Evolutionary conservation across 2,113 vertebrate genomes (phyloP).

Genomic region (Arothron firmamentum): DNA sequence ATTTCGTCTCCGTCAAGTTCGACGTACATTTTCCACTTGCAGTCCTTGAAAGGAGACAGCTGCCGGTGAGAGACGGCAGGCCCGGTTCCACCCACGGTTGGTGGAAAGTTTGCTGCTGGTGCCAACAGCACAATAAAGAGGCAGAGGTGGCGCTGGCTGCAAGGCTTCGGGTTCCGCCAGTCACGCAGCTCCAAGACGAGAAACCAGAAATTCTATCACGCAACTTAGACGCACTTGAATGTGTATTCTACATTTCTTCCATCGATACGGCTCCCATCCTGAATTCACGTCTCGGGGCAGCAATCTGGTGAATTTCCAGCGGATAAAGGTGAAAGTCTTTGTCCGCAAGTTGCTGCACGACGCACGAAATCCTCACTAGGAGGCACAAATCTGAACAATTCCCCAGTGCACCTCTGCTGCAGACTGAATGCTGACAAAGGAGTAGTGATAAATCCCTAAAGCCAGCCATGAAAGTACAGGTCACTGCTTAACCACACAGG

Average conservation of each 20-base stretch:
- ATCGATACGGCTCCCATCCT: background rate
- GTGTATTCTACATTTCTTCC: background rate
- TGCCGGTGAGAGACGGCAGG: slow-evolving; percentile 19
- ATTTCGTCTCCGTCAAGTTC: slow-evolving; percentile 96
- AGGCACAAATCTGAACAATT: slow-evolving; percentile 42
- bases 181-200: no score
- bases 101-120: no score
- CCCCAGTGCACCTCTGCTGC: slow-evolving; percentile 44
- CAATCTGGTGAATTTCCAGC: background rate
- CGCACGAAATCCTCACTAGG: slow-evolving; percentile 45
- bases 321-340: slow-evolving; percentile 22
- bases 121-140: slow-evolving; percentile 80
- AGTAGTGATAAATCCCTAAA: slow-evolving; percentile 70
- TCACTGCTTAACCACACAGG: slow-evolving; percentile 71
- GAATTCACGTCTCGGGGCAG: background rate
- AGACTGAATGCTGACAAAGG: slow-evolving; percentile 70
- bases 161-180: background rate
- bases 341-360: slow-evolving; percentile 27
- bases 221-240: background rate
- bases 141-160: slow-evolving; percentile 42
- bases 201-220: background rate
- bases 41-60: slow-evolving; percentile 81
- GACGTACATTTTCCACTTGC: slow-evolving; percentile 99
- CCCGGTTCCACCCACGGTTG: slow-evolving; percentile 10
- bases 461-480: slow-evolving; percentile 58